Conservation (phyloP, 2,888 invertebrate genomes). For the Anorthoa munda region DNA sequence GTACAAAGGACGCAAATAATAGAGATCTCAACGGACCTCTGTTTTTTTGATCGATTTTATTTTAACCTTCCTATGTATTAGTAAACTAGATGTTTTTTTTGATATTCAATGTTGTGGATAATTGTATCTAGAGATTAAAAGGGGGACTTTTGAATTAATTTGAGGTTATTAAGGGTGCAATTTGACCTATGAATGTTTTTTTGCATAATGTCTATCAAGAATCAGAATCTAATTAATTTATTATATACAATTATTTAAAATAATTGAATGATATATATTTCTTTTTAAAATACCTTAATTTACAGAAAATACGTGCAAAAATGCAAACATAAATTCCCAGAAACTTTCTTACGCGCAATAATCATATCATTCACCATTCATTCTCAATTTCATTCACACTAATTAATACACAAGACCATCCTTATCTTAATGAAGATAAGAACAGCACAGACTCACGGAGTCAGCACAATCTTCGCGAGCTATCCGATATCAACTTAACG, state of each 20-base stretch:
- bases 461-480: slow-evolving; percentile 53
- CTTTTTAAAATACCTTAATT: not conserved
- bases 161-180: not conserved
- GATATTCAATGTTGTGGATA: slow-evolving; percentile 4
- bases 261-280: not conserved
- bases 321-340: slow-evolving; percentile 21
- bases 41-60: slow-evolving; percentile 26
- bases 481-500: slow-evolving; percentile 74
- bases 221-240: not conserved
- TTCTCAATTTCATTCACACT: slow-evolving; percentile 47
- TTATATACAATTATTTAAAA: not conserved
- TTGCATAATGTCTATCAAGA: slow-evolving; percentile 9
- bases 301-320: slow-evolving; percentile 5
- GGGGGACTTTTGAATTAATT: not conserved
- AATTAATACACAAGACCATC: slow-evolving; percentile 40
- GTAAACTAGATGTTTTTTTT: slow-evolving; percentile 1
- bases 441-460: not conserved
- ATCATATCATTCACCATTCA: not conserved
- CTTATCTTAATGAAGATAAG: slow-evolving; percentile 32
- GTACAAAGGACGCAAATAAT: slow-evolving; percentile 74
- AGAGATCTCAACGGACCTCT: slow-evolving; percentile 70
- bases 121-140: not conserved
- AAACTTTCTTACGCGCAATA: slow-evolving; percentile 16
- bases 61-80: slow-evolving; percentile 1
- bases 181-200: not conserved